Evolutionary conservation across 2,113 vertebrate genomes (phyloP).

Genomic region (Corydoras maculifer): DNA sequence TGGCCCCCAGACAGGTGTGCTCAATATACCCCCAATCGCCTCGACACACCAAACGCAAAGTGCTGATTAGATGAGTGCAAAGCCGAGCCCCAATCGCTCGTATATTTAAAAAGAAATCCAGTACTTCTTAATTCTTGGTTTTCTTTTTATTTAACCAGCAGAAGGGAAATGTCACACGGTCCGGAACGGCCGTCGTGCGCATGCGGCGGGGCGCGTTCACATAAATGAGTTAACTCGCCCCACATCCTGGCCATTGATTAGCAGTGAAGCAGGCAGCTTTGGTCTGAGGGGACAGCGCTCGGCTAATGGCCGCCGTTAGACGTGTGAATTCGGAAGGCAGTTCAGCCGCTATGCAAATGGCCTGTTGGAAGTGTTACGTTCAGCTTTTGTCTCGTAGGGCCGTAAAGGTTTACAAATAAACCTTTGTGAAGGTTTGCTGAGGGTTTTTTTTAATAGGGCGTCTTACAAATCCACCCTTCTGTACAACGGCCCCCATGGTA

Average conservation of each 20-base stretch:
- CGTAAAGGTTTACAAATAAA: slow-evolving; percentile 26
- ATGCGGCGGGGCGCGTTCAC: slow-evolving; percentile 32
- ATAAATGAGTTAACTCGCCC: slow-evolving; percentile 45
- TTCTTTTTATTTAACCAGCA: neutral
- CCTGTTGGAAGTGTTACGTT: slow-evolving; percentile 34
- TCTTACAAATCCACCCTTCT: neutral
- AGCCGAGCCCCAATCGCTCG: neutral
- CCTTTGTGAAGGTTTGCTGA: slow-evolving; percentile 6
- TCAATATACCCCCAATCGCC: slow-evolving; percentile 34
- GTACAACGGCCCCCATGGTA: neutral
- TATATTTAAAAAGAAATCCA: neutral
- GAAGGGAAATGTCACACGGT: slow-evolving; percentile 22
- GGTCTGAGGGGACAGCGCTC: slow-evolving; percentile 32
- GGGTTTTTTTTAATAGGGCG: neutral
- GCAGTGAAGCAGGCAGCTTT: slow-evolving; percentile 34
- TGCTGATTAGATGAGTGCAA: slow-evolving; percentile 31
- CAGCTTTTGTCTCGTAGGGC: slow-evolving; percentile 34
- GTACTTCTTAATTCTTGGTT: neutral
- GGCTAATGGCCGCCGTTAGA: slow-evolving; percentile 41
- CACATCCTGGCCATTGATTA: slow-evolving; percentile 40
- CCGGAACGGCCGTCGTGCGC: neutral
- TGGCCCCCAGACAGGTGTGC: slow-evolving; percentile 34
- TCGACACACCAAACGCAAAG: slow-evolving; percentile 33
- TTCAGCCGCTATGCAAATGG: slow-evolving; percentile 34
- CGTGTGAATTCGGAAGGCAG: slow-evolving; percentile 38